These are phyloP conservation scores for Portunus trituberculatus DNA, from an alignment of 1,140 invertebrate genomes.

Conservation along the genomic window DNA sequence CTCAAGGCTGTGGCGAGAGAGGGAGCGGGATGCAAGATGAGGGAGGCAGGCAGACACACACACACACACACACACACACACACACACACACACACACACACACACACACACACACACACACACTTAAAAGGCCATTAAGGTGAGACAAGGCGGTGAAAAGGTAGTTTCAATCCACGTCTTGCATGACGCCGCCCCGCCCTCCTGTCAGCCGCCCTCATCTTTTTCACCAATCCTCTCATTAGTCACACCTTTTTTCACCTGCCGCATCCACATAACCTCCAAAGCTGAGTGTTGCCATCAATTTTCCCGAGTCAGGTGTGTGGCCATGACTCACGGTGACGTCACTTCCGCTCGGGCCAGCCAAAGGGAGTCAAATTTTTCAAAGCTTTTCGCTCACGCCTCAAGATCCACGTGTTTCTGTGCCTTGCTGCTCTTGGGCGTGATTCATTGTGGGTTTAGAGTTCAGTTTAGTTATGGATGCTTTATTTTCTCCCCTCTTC, in stretches of 20 bases:
- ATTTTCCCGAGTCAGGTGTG: conserved; percentile 7
- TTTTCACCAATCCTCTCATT: background rate
- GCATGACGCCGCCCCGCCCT: background rate
- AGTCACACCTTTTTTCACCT: conserved; percentile 22
- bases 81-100: too few species aligned
- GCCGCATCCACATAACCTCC: conserved; percentile 8
- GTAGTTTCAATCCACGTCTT: background rate
- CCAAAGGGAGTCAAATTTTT: background rate
- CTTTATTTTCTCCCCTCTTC: too few species aligned
- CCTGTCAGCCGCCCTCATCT: background rate
- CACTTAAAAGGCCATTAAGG: background rate
- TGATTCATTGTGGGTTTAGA: too few species aligned
- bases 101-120: background rate
- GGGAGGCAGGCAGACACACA: background rate
- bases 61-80: conserved; percentile 7
- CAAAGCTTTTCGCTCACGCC: background rate
- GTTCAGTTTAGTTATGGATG: too few species aligned
- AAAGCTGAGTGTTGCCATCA: background rate
- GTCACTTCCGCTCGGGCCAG: background rate
- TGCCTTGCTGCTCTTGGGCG: background rate
- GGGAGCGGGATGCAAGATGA: background rate
- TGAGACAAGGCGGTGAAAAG: conserved; percentile 1
- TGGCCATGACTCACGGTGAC: background rate
- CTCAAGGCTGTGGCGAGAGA: background rate
- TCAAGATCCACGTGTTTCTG: background rate